A percentile compares a stretch with the other conserved stretches of the same genome.
phyloP scores from a whole-genome alignment of 2,113 vertebrate genomes.

The Hippocampus zosterae region DNA sequence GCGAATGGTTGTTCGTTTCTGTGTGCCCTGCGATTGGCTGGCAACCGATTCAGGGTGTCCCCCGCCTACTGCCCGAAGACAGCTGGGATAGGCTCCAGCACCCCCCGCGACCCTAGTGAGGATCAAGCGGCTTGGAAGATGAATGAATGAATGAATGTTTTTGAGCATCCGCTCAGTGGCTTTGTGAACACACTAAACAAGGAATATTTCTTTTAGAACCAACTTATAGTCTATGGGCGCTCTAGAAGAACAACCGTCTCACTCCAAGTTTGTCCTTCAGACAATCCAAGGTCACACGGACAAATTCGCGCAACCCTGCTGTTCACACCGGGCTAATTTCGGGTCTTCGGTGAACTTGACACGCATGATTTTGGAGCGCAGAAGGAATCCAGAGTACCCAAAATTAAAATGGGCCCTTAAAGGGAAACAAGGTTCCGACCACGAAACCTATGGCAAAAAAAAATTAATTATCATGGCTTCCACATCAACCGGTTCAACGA shows the following conservation, averaged over 20 bases:
- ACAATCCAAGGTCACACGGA: not conserved
- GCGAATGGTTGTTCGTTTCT: no score
- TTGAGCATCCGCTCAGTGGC: not conserved
- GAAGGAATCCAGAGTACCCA: not conserved
- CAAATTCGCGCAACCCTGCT: not conserved
- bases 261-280: not conserved
- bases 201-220: no score
- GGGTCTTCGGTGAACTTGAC: not conserved
- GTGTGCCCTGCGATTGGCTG: no score
- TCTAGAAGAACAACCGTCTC: not conserved
- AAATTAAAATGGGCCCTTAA: no score
- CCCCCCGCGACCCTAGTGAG: no score
- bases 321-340: not conserved
- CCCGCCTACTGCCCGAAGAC: no score
- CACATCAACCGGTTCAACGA: not conserved
- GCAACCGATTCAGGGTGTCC: no score
- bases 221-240: not conserved
- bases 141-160: no score
- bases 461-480: not conserved
- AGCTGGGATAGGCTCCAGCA: no score
- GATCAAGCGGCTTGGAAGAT: no score
- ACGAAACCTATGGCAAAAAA: not conserved
- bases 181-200: not conserved
- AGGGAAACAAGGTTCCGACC: not conserved
- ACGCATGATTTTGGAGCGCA: not conserved